phyloP scores from a whole-genome alignment of 2,888 invertebrate genomes.

The Autographa pulchrina region DNA sequence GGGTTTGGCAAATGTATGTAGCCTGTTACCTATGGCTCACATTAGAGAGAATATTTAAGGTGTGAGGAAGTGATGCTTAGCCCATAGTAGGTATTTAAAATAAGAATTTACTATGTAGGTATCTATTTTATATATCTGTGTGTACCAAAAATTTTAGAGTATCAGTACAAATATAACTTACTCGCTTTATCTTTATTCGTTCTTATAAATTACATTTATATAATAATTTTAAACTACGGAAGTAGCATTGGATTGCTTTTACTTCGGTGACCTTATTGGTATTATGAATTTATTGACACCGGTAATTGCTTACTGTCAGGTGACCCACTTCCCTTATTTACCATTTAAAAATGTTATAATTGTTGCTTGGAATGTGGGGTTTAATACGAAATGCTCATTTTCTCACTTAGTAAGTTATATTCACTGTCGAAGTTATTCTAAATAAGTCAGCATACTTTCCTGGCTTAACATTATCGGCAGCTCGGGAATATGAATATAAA shows the following conservation, averaged over 20 bases:
- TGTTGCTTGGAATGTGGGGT: not conserved
- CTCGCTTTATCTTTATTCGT: not conserved
- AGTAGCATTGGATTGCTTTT: not conserved
- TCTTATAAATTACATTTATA: too few species aligned
- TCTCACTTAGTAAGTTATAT: too few species aligned
- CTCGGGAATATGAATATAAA: not conserved
- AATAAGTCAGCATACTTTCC: not conserved
- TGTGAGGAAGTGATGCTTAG: too few species aligned
- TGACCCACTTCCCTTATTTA: conserved; percentile 4
- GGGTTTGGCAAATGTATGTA: not conserved
- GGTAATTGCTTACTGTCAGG: not conserved
- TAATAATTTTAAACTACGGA: not conserved
- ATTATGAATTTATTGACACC: not conserved
- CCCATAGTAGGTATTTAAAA: too few species aligned
- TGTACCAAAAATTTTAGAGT: too few species aligned
- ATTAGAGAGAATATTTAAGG: too few species aligned
- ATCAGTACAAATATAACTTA: too few species aligned
- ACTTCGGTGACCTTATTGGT: conserved; percentile 1
- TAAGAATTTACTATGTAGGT: too few species aligned
- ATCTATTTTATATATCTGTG: too few species aligned
- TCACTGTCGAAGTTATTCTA: too few species aligned
- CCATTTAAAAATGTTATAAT: not conserved
- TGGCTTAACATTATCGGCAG: not conserved
- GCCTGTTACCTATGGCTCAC: too few species aligned
- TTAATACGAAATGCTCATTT: too few species aligned